A percentile compares a stretch with the other conserved stretches of the same genome.
phyloP scores from a whole-genome alignment of 2,888 invertebrate genomes.

The Drosophila picticornis region DNA sequence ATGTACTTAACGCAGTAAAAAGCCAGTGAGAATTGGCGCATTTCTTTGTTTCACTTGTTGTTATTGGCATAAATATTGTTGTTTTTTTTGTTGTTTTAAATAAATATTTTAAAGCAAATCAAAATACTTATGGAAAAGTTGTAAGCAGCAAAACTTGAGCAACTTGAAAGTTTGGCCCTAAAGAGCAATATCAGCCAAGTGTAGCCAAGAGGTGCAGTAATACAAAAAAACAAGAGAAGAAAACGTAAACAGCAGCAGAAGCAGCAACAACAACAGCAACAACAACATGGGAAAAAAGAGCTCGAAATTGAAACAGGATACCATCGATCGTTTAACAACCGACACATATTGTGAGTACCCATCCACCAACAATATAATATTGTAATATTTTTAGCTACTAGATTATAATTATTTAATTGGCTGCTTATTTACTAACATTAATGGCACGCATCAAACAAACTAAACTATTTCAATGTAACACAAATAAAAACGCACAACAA shows the following conservation, averaged over 20 bases:
- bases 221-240: slow-evolving; percentile 1
- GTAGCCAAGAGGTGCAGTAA: slow-evolving; percentile 29
- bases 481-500: background rate
- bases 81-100: slow-evolving; percentile 11
- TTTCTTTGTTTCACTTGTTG: slow-evolving; percentile 18
- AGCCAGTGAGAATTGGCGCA: slow-evolving; percentile 33
- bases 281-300: slow-evolving; percentile 96
- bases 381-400: background rate
- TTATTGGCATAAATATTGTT: slow-evolving; percentile 14
- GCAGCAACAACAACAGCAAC: slow-evolving; percentile 31
- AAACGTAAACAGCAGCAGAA: slow-evolving; percentile 17
- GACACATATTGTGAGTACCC: slow-evolving; percentile 95
- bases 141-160: slow-evolving; percentile 27
- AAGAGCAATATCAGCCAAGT: slow-evolving; percentile 68
- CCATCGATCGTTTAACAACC: slow-evolving; percentile 95
- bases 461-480: slow-evolving; percentile 11
- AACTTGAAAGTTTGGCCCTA: slow-evolving; percentile 62
- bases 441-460: slow-evolving; percentile 40
- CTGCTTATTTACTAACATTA: slow-evolving; percentile 17
- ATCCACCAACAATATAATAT: slow-evolving; percentile 13
- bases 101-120: slow-evolving; percentile 67
- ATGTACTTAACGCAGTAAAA: slow-evolving; percentile 12
- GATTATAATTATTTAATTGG: slow-evolving; percentile 38
- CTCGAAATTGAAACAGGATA: slow-evolving; percentile 97
- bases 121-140: slow-evolving; percentile 74